Evolutionary conservation across 1,140 invertebrate species (phyloP), one percentile per base, ranked within the genome.

Genomic region (Anastrepha ludens): DNA sequence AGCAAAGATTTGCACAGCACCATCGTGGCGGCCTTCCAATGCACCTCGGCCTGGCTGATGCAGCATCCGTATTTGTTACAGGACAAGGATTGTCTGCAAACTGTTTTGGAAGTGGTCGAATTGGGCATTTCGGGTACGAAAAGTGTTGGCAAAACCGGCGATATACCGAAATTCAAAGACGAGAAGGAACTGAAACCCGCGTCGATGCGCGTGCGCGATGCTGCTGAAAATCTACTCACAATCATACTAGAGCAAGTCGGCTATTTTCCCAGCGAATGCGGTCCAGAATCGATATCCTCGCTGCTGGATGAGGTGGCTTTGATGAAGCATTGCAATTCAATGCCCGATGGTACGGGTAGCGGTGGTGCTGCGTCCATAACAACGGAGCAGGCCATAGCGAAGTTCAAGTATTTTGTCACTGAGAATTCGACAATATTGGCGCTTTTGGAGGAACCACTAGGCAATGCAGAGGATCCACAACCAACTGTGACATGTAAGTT

Each of bases 1-100:
- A 99, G 98, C 8, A 98, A 98, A 93, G 99, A 99, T 94, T 95
- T 99, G 87, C 99, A 99, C 94, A 99, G 98, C 6, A 98, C 98
- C 88, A 99, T 99, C 89, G 98, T 99, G 39, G 98, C 98, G 29
- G 98, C 98, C 0, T 99, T 98, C 94, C 95, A 96, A 81, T 98
- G 98, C 92, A 96, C 99, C 58, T 97, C 96, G 11, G 96, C 97
- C 55, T 99, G 99, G 98, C 94, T 99, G 65, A 95, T 97, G 86
- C 96, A 98, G 88, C 97, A 97, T 95, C 97, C 96, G 39, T 96
- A 96, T 93, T 94, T 99, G 62, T 94, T 99, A 87, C 96, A 97
- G 91, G 98, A 99, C 93, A 97, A 97, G 89, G 98, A 98, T 91
- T 98, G 98, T 94, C 94, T 99, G 3, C 96, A 96, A 87, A 98